Conservation (phyloP, 2,113 vertebrate genomes). For the Chaenogobius annularis region DNA sequence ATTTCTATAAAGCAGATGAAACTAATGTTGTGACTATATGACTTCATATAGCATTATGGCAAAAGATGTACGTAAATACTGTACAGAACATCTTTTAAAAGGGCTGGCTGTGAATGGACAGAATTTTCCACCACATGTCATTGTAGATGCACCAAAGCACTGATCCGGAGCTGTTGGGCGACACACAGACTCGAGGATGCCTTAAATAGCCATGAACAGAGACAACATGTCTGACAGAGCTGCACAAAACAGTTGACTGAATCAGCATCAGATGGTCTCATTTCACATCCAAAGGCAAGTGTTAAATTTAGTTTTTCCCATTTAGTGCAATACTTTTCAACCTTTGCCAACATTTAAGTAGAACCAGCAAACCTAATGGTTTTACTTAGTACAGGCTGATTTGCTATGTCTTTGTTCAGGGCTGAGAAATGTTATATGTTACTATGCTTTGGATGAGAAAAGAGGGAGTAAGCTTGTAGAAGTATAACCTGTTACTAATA, state of each 20-base stretch:
- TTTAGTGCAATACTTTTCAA: slow-evolving; percentile 39
- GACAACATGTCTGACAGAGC: slow-evolving; percentile 28
- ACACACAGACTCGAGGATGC: slow-evolving; percentile 18
- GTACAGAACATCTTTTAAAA: not conserved
- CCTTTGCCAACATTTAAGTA: slow-evolving; percentile 36
- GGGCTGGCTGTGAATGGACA: not conserved
- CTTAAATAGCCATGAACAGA: slow-evolving; percentile 46
- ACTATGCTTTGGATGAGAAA: slow-evolving; percentile 55
- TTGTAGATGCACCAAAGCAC: slow-evolving; percentile 12
- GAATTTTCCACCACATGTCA: slow-evolving; percentile 4
- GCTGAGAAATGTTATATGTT: slow-evolving; percentile 56
- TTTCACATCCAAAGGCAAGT: slow-evolving; percentile 26
- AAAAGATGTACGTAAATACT: not conserved
- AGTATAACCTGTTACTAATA: not conserved
- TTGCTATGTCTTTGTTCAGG: slow-evolving; percentile 29
- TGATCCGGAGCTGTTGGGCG: slow-evolving; percentile 10
- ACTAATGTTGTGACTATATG: not conserved
- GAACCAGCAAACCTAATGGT: slow-evolving; percentile 40
- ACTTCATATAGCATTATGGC: not conserved
- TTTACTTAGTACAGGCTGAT: slow-evolving; percentile 9
- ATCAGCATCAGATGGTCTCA: slow-evolving; percentile 50
- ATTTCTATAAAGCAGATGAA: slow-evolving; percentile 16
- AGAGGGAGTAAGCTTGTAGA: slow-evolving; percentile 42
- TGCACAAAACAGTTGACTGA: slow-evolving; percentile 34
- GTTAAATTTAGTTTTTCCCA: slow-evolving; percentile 43